Base-by-base conservation (phyloP, 92 coral and sea anemone genomes). In the Micromussa lordhowensis region DNA sequence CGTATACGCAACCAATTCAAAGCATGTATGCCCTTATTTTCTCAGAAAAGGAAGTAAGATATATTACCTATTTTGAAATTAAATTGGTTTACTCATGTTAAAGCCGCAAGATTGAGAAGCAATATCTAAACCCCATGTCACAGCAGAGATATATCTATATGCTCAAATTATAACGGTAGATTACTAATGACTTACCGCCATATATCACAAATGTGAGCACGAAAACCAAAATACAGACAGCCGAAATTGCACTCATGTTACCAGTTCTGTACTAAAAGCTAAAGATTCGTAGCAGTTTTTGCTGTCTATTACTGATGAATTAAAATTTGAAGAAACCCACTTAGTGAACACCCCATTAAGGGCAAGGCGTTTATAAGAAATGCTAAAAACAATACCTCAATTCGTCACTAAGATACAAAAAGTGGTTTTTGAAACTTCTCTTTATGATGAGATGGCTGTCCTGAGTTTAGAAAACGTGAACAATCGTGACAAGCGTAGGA, bases 291-390 rank as follows among this genome's bases (percentile, higher is more conserved):
- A 61, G 73, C 38, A 36, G 74, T 57, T 69, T 69, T 74, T 53
- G 18, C 18, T 9, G 36, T 84, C 28, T 74, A 15, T 54, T 28
- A 14, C 49, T 35, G n/a, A 68, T 74, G 26, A 73, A 26, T 84
- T 54, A 69, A 26, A 19, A 19, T 74, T 32, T 59, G 18, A 53
- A 34, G 69, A 54, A 35, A n/a, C 36, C 7, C 81, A 74, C 48
- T 84, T 57, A 84, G 28, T 17, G 26, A 84, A 84, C 16, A 11
- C 48, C 35, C 88, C 88, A 84, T 58, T 84, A 75, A 74, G 73
- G 16, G 79, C 61, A n/a, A 44, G 81, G 58, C 69, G 34, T 54
- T 59, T 84, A 44, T 44, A 44, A 8, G 51, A 70, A 81, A 61
- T 1, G 55, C 32, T 2, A 21, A 17, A 55, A 75, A 84, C 81